A percentile compares a stretch with the other conserved stretches of the same genome.
Conservation (phyloP, 2,888 invertebrate species). For the Luperina testacea region DNA sequence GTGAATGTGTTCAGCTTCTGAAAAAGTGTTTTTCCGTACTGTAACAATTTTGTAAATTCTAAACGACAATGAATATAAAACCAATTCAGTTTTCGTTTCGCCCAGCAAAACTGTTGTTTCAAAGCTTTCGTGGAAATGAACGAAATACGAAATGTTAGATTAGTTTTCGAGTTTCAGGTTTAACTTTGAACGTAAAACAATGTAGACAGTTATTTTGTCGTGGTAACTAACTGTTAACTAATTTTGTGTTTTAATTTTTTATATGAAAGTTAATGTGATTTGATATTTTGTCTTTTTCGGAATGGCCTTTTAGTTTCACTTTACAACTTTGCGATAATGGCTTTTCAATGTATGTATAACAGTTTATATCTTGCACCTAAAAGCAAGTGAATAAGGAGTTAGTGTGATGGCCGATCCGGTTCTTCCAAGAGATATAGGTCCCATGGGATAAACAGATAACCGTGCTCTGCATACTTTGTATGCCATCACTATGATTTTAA, state of each 20-base stretch:
- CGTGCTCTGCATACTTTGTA: constrained; percentile 43
- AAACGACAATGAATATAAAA: constrained; percentile 11
- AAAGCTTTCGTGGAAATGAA: constrained; percentile 33
- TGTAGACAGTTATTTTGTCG: constrained; percentile 31
- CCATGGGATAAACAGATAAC: constrained; percentile 56
- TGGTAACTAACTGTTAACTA: constrained; percentile 16
- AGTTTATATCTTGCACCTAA: constrained; percentile 45
- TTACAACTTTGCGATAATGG: not conserved
- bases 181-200: constrained; percentile 43
- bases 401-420: constrained; percentile 62
- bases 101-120: constrained; percentile 25
- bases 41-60: not conserved
- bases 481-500: constrained; percentile 29
- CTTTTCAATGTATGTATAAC: constrained; percentile 33
- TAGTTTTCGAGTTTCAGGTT: constrained; percentile 34
- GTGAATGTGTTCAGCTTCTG: not conserved
- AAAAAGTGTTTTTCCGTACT: not conserved
- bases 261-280: constrained; percentile 16
- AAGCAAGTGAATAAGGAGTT: constrained; percentile 36
- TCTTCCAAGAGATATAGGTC: constrained; percentile 51
- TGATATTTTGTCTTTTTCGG: not conserved
- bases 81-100: constrained; percentile 8
- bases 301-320: not conserved
- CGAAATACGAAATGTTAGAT: constrained; percentile 38
- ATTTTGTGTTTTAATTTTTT: constrained; percentile 9